Evolutionary conservation across 2,888 invertebrate genomes (phyloP), one percentile per base, ranked within the genome.

Genomic region (Heliothis peltigera): DNA sequence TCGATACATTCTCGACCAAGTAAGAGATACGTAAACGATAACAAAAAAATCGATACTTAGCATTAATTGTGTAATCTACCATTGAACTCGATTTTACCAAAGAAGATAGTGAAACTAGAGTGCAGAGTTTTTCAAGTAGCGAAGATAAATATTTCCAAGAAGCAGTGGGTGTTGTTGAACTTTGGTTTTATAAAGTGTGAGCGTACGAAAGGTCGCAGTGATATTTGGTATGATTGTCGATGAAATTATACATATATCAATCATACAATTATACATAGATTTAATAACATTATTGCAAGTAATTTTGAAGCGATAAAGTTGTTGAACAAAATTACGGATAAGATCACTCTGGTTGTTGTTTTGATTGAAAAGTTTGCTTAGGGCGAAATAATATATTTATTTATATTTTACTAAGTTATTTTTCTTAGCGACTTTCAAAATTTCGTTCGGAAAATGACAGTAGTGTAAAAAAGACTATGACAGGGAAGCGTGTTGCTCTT

Each of bases 161-260:
- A 56, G 51, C 21, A 48, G 46, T 54, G 35, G 42, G 57, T 71
- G 43, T 60, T 19, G 48, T 8, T 54, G 44, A 55, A 64, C 64
- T 64, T 66, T 25, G 60, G 12, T 42, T 49, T 49, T 52, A 44
- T 42, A 39, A 35, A 15, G 56, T 64, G 49, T 49, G 57, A 54
- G 39, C 43, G 6, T 47, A 3, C 6, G 17, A 61, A 78, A 77
- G 69, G 66, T 59, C 77, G 69, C 54, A 6, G 58, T 77, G 69
- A 63, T 78, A 77, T 77, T 77, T 67, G 60, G 63, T 43, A 49
- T 73, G 72, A 67, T 67, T 61, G 63, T 25, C 46, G 48, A 69
- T 67, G 66, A 77, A 77, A 72, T 72, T 80, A 72, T n/a, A n/a
- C n/a, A n/a, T n/a, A n/a, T n/a, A n/a, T n/a, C n/a, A n/a, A n/a